phyloP scores from a whole-genome alignment of 2,797 vertebrate genomes.

The Etheostoma nigrum region DNA sequence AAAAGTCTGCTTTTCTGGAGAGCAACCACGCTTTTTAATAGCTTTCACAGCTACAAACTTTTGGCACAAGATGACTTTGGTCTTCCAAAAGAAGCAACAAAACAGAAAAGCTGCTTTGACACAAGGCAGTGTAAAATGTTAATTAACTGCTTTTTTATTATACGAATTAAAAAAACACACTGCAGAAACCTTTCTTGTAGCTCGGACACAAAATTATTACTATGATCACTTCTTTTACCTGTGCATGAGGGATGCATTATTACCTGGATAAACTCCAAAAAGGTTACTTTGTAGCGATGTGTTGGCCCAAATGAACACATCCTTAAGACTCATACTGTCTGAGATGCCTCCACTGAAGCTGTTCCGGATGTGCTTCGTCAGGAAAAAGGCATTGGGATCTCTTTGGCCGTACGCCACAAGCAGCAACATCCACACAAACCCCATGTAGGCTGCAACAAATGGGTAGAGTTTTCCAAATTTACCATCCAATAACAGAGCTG shows the following conservation, averaged over 20 bases:
- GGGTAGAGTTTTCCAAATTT: not conserved
- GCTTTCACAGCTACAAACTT: not conserved
- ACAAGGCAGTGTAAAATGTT: not conserved
- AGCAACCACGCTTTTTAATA: not conserved
- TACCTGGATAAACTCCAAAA: slow-evolving; percentile 89
- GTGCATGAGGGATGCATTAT: not conserved
- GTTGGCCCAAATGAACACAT: slow-evolving; percentile 91
- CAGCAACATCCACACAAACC: slow-evolving; percentile 94
- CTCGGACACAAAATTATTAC: not conserved
- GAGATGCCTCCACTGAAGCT: slow-evolving; percentile 85
- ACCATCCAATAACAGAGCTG: not conserved
- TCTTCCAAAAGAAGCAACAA: not conserved
- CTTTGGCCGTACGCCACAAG: slow-evolving; percentile 91
- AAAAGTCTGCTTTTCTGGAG: slow-evolving; percentile 1
- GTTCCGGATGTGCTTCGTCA: slow-evolving; percentile 88
- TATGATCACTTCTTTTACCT: not conserved
- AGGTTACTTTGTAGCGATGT: slow-evolving; percentile 87
- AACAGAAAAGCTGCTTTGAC: not conserved
- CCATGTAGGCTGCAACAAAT: slow-evolving; percentile 85
- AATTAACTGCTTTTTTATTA: not conserved
- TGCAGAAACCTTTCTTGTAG: not conserved
- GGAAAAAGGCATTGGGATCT: slow-evolving; percentile 90
- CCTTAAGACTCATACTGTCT: slow-evolving; percentile 79
- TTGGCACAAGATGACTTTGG: not conserved
- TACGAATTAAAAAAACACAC: not conserved